Evolutionary conservation across 2,888 invertebrate genomes (phyloP).

Genomic region (Pecten maximus): DNA sequence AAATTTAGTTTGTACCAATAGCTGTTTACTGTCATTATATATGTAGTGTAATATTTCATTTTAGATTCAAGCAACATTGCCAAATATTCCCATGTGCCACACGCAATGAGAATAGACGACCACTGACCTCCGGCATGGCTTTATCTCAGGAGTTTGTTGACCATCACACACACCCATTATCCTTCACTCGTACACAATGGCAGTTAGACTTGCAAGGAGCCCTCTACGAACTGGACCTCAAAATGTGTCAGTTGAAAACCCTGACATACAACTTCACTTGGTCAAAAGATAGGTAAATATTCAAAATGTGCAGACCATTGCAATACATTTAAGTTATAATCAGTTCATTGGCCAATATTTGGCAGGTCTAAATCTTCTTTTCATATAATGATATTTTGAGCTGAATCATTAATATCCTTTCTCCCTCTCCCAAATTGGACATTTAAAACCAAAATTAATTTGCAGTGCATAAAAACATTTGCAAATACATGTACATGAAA

Average conservation of each 20-base stretch:
- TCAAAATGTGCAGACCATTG: too few species aligned
- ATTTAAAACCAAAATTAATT: too few species aligned
- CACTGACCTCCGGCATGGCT: slow-evolving; percentile 34
- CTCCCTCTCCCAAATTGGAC: too few species aligned
- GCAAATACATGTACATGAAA: too few species aligned
- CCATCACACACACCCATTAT: slow-evolving; percentile 60
- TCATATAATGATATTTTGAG: too few species aligned
- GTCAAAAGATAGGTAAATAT: slow-evolving; percentile 73
- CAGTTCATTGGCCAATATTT: too few species aligned
- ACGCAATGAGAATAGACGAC: neutral
- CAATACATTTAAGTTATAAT: too few species aligned
- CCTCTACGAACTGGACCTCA: slow-evolving; percentile 75
- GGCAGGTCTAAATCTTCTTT: too few species aligned
- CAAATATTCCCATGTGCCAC: neutral
- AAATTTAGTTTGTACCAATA: too few species aligned
- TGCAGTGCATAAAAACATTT: too few species aligned
- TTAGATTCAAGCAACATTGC: neutral
- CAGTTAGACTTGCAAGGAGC: slow-evolving; percentile 65
- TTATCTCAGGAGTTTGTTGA: slow-evolving; percentile 73
- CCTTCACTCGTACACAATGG: slow-evolving; percentile 68
- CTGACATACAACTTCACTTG: slow-evolving; percentile 75
- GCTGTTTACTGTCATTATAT: too few species aligned
- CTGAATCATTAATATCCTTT: too few species aligned
- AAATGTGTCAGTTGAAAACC: slow-evolving; percentile 77
- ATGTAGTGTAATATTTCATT: neutral